Base-by-base conservation (phyloP, 1,140 invertebrate species). In the Procambarus virginalis region DNA sequence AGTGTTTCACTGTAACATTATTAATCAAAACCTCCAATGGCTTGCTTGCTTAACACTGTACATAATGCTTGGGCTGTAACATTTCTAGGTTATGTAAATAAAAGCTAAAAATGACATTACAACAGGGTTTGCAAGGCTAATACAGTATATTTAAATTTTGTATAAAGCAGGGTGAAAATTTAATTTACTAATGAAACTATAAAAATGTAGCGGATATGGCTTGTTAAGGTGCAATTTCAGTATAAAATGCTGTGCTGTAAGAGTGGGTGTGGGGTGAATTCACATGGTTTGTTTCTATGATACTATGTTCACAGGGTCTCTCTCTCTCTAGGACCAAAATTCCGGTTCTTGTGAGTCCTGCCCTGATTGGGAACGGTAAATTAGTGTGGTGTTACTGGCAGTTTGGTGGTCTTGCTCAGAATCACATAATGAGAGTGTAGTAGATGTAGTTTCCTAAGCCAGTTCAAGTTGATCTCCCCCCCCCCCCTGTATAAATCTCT, bases 361-460 rank as follows among this genome's bases (percentile, higher is more conserved):
- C 84, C 83, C 89, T 81, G 89, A 90, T 85, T 86, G 83, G 89
- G 89, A 85, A 90, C 89, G 89, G 89, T 90, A 90, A 90, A 84
- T 86, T 81, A 45, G 86, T 90, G 83, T 90, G 84, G 45, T 85
- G 89, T 86, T 85, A 70, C 49, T 80, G 51, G 34, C 51, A 77
- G 51, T 84, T 77, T 68, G 58, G 68, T 84, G 75, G 75, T 84
- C 68, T 83, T 83, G 68, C 70, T 58, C 12, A 55, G 22, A 58
- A 81, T 81, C 6, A 48, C 8, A 20, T 83, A 14, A 49, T 84
- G 68, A 34, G 46, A 70, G 48, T 17, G 60, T 88, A 64, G 46
- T 48, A 48, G 60, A 60, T 84, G n/a, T n/a, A 48, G 0, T 70
- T 60, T 51, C 22, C 45, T 48, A 48, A 51, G 34, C 45, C 82